phyloP scores from a whole-genome alignment of 2,113 vertebrate genomes.

The Oceanites oceanicus region DNA sequence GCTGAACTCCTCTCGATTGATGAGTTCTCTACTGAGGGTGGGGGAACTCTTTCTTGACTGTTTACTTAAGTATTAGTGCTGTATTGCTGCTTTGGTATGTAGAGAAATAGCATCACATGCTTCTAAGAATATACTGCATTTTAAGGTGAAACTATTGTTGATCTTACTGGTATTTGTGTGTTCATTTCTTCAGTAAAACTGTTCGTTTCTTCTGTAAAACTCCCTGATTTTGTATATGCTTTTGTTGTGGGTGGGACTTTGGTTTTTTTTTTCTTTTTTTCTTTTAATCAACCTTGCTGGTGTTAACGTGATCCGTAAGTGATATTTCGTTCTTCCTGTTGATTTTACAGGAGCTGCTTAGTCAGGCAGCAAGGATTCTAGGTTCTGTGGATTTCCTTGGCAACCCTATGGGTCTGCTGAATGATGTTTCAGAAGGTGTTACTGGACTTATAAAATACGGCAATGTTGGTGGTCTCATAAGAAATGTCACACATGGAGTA shows the following conservation, averaged over 20 bases:
- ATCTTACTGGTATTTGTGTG: not conserved
- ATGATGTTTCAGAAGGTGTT: conserved; percentile 93
- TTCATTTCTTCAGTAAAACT: not conserved
- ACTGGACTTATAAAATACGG: conserved; percentile 93
- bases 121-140: not conserved
- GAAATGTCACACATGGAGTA: conserved; percentile 95
- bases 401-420: conserved; percentile 95
- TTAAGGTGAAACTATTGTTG: not conserved
- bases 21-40: not conserved
- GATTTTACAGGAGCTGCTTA: conserved; percentile 87
- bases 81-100: not conserved
- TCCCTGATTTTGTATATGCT: not conserved
- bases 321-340: not conserved
- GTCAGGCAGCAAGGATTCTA: conserved; percentile 93
- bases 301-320: not conserved
- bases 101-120: not conserved
- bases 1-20: not conserved
- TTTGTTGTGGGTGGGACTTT: not conserved
- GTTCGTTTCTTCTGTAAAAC: not conserved
- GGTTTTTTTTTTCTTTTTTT: not conserved
- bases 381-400: conserved; percentile 98
- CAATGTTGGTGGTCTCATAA: conserved; percentile 93
- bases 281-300: not conserved
- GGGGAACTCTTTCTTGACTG: not conserved
- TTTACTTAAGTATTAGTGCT: not conserved